Evolutionary conservation across 2,113 vertebrate genomes (phyloP), one percentile per base, ranked within the genome.

Genomic region (Cyanistes caeruleus): DNA sequence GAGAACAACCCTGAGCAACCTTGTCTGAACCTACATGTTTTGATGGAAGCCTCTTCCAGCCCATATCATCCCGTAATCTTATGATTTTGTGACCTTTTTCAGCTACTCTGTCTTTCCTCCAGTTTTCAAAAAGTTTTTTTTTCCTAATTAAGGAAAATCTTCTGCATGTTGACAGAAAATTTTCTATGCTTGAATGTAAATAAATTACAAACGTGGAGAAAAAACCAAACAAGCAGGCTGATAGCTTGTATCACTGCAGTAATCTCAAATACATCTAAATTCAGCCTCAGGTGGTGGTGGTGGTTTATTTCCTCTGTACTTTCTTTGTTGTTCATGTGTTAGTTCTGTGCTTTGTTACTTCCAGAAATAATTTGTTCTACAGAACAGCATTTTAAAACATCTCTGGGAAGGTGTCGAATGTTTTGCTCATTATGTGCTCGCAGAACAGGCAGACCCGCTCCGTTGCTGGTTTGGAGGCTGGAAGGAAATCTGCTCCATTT

Each of bases 401-500:
- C 81, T 84, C 70, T 37, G 44, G 68, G 84, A 84, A 89, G 78
- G 74, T 85, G 87, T 37, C 33, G 81, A 68, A 35, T 33, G 59
- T 68, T 94, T 87, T 87, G 81, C 81, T 95, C 83, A 51, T 88
- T 95, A 73, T 28, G 49, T 60, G 80, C 41, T 51, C 51, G 43
- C 60, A 67, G 53, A 85, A 31, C 43, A 56, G 74, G 27, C 59
- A 52, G 75, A 52, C 30, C 21, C 0, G 6, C 53, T 91, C 35
- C 1, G 1, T 37, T 7, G 37, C 65, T 48, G 69, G 13, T 67
- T 52, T 48, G 80, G 80, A 75, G 78, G 27, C 87, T 89, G 77
- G 65, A 52, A 68, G 89, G 81, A 70, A 95, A 90, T 85, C 81
- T 83, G 84, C 75, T 93, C 53, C 55, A 4, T 91, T 94, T 94